Percentiles rank a stretch among this genome's conserved stretches.
Evolutionary conservation across 2,888 invertebrate species (phyloP).

Genomic region (Pterobdella sp.): DNA sequence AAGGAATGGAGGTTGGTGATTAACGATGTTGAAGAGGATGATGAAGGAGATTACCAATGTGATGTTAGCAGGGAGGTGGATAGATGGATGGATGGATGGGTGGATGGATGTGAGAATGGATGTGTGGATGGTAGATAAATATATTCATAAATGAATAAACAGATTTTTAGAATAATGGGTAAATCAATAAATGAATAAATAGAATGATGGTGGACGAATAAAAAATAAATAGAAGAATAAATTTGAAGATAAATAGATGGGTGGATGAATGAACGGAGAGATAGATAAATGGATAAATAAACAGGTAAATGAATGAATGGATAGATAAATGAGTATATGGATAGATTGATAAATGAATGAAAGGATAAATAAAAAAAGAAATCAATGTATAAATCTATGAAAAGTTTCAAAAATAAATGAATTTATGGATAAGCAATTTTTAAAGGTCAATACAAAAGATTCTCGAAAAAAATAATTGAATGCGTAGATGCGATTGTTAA

Average conservation of each 20-base stretch:
- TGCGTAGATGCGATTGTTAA: background rate
- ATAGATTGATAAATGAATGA: background rate
- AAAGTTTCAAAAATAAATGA: too few species aligned
- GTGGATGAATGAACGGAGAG: background rate
- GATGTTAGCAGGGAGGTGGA: background rate
- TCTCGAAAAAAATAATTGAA: background rate
- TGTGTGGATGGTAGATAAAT: background rate
- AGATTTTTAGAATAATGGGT: background rate
- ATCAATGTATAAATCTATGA: background rate
- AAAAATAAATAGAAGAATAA: background rate
- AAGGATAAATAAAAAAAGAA: background rate
- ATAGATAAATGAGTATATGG: background rate
- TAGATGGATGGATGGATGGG: background rate
- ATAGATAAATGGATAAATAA: background rate
- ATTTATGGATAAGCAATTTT: too few species aligned
- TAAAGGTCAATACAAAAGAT: too few species aligned
- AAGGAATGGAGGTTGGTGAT: slow-evolving; percentile 35
- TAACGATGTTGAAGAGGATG: background rate
- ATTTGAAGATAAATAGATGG: background rate
- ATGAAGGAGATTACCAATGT: slow-evolving; percentile 23
- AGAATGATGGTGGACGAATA: background rate
- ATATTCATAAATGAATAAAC: too few species aligned
- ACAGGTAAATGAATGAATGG: background rate
- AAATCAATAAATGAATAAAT: background rate
- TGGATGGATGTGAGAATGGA: background rate